phyloP scores from a whole-genome alignment of 2,797 vertebrate species.

The Chelon auratus region DNA sequence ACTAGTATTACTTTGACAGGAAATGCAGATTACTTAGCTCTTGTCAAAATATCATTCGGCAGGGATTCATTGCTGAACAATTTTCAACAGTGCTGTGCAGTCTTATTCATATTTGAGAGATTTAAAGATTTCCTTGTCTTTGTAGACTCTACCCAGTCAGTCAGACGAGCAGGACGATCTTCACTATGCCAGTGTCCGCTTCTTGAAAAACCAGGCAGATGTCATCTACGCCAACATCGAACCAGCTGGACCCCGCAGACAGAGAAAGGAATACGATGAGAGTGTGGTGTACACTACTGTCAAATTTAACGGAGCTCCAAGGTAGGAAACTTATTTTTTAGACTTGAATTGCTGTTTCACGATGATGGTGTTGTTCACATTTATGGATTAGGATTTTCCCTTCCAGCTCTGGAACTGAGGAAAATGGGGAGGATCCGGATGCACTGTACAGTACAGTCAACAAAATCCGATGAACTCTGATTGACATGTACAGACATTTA shows the following conservation, averaged over 20 bases:
- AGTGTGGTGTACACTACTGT: constrained; percentile 28
- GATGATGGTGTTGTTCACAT: too few relatives aligned
- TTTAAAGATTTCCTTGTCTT: background rate
- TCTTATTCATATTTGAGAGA: too few relatives aligned
- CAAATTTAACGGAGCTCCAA: background rate
- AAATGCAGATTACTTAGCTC: too few relatives aligned
- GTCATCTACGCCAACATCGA: constrained; percentile 22
- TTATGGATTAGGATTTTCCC: too few relatives aligned
- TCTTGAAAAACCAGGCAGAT: constrained; percentile 21
- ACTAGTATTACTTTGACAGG: too few relatives aligned
- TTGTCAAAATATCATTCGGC: too few relatives aligned
- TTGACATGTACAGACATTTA: too few relatives aligned
- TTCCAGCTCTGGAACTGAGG: constrained; percentile 3
- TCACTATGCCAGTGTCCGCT: constrained; percentile 29
- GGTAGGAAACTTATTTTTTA: constrained; percentile 11
- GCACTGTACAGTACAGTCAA: constrained; percentile 31
- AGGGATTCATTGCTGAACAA: too few relatives aligned
- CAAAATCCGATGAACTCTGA: background rate
- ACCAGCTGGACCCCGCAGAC: background rate
- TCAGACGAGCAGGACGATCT: constrained; percentile 8
- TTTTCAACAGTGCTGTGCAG: too few relatives aligned
- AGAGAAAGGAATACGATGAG: background rate
- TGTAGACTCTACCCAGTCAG: background rate
- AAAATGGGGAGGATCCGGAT: background rate
- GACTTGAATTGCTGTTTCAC: too few relatives aligned